phyloP scores from a whole-genome alignment of 2,113 vertebrate genomes.

The Gobio gobio region DNA sequence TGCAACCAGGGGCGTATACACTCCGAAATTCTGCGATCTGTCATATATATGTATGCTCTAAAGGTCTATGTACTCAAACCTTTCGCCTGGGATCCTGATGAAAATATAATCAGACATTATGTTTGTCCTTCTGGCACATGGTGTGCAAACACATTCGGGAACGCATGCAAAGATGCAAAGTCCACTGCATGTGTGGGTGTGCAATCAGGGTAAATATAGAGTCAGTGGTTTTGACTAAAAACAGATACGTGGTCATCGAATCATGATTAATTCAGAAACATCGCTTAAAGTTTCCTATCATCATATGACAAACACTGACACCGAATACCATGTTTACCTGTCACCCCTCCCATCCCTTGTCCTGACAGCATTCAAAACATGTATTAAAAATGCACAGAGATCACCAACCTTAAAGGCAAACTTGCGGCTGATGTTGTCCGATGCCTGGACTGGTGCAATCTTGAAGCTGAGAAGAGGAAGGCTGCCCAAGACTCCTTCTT shows the following conservation, averaged over 20 bases:
- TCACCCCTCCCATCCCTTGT: neutral
- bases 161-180: constrained; percentile 43
- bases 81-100: neutral
- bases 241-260: neutral
- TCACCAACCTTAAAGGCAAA: constrained; percentile 93
- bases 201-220: constrained; percentile 34
- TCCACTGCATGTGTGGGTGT: constrained; percentile 1
- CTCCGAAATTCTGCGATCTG: neutral
- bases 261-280: constrained; percentile 38
- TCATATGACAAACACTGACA: constrained; percentile 2
- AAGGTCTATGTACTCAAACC: constrained; percentile 28
- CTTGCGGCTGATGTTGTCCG: constrained; percentile 91
- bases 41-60: neutral
- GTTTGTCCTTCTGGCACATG: constrained; percentile 25
- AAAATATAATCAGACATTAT: constrained; percentile 46
- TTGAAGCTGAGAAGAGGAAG: constrained; percentile 93
- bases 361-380: neutral
- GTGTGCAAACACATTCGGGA: constrained; percentile 44
- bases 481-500: constrained; percentile 90
- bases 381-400: neutral
- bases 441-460: constrained; percentile 82
- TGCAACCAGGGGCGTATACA: neutral
- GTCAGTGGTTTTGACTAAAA: constrained; percentile 36
- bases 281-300: constrained; percentile 10
- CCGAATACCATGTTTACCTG: neutral